Evolutionary conservation across 1,140 invertebrate species (phyloP).

Genomic region (Plutomurus gul): DNA sequence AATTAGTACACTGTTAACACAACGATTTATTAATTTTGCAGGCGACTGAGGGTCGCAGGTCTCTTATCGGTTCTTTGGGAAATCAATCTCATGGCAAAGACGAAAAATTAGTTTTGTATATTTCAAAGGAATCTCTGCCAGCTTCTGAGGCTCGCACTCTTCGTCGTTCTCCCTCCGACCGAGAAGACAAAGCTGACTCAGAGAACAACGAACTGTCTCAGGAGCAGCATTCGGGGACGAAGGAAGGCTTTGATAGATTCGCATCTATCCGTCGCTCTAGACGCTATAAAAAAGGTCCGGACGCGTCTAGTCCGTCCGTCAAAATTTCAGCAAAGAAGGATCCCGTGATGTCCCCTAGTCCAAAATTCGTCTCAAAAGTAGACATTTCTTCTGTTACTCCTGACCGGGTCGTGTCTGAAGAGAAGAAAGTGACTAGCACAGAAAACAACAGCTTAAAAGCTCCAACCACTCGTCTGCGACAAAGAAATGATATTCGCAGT

Average conservation of each 20-base stretch:
- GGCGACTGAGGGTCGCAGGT: slow-evolving; percentile 39
- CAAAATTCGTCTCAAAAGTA: slow-evolving; percentile 48
- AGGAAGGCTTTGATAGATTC: slow-evolving; percentile 73
- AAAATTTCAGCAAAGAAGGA: neutral
- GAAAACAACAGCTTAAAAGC: neutral
- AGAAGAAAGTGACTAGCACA: neutral
- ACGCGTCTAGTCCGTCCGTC: slow-evolving; percentile 57
- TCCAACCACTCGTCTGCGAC: neutral
- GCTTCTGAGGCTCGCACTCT: slow-evolving; percentile 47
- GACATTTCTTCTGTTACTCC: slow-evolving; percentile 32
- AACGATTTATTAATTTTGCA: neutral
- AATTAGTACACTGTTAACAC: no score
- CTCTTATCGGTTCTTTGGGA: slow-evolving; percentile 61
- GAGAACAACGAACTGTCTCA: slow-evolving; percentile 37
- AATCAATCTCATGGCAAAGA: slow-evolving; percentile 54
- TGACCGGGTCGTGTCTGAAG: neutral
- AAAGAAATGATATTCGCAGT: slow-evolving; percentile 40
- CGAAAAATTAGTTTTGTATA: slow-evolving; percentile 69
- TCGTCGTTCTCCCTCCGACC: slow-evolving; percentile 38
- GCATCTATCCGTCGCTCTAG: slow-evolving; percentile 78
- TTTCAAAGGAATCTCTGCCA: slow-evolving; percentile 58
- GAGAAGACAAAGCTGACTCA: slow-evolving; percentile 33
- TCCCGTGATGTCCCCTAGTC: neutral
- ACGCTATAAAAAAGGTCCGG: slow-evolving; percentile 75
- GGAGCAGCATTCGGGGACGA: slow-evolving; percentile 43